Evolutionary conservation across 2,888 invertebrate genomes (phyloP).

Genomic region (Oxystoma pomonae): DNA sequence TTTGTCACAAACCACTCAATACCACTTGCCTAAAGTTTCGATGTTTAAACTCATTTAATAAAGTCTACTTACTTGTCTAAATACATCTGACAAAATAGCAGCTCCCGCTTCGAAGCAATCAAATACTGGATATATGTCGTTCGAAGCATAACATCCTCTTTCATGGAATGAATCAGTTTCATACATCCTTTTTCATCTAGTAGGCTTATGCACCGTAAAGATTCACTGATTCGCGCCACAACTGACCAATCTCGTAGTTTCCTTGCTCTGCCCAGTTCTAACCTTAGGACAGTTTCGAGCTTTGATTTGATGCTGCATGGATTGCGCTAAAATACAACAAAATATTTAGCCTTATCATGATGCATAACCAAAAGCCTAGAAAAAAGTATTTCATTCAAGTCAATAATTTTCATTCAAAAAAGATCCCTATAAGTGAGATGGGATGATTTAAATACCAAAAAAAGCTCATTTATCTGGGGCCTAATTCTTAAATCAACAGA

Average conservation of each 20-base stretch:
- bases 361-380: no score
- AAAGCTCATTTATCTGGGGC: no score
- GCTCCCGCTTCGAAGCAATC: constrained; percentile 72
- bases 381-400: no score
- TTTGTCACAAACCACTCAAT: no score
- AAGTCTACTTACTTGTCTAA: constrained; percentile 55
- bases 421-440: no score
- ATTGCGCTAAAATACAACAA: constrained; percentile 34
- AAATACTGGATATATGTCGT: constrained; percentile 81
- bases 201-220: constrained; percentile 70
- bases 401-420: no score
- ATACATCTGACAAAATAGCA: constrained; percentile 70
- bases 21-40: background rate
- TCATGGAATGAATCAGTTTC: constrained; percentile 68
- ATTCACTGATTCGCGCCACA: constrained; percentile 78
- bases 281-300: constrained; percentile 63
- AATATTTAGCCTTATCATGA: no score
- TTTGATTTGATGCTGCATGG: constrained; percentile 39
- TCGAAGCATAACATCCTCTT: constrained; percentile 71
- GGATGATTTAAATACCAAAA: no score
- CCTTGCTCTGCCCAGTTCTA: constrained; percentile 78
- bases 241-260: constrained; percentile 73
- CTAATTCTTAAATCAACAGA: no score
- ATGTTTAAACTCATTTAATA: no score
- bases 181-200: constrained; percentile 67